phyloP scores from a whole-genome alignment of 2,113 vertebrate species.

The Callipepla squamata region DNA sequence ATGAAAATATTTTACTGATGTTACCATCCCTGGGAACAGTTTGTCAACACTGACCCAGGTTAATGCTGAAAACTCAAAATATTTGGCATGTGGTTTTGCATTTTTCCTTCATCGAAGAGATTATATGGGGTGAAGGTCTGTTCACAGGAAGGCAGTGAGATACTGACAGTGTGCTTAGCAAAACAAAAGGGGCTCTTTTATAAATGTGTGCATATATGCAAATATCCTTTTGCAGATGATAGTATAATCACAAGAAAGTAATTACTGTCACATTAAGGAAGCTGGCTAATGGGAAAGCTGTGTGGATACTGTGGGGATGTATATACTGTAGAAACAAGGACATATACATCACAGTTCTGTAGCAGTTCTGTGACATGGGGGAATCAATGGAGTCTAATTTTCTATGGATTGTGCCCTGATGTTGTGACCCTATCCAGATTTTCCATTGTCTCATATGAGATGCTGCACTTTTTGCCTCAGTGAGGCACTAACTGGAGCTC shows the following conservation, averaged over 20 bases:
- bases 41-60: slow-evolving; percentile 58
- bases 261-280: not conserved
- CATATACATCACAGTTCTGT: not conserved
- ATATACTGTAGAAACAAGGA: not conserved
- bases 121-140: not conserved
- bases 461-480: not conserved
- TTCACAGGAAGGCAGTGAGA: not conserved
- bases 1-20: slow-evolving; percentile 72
- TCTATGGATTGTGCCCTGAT: slow-evolving; percentile 44
- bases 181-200: not conserved
- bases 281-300: not conserved
- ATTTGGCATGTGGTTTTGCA: slow-evolving; percentile 8
- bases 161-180: not conserved
- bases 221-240: not conserved
- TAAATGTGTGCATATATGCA: not conserved
- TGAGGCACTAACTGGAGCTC: not conserved
- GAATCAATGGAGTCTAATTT: slow-evolving; percentile 39
- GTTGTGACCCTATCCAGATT: slow-evolving; percentile 12
- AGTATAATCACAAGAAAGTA: not conserved
- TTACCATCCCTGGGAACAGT: slow-evolving; percentile 61
- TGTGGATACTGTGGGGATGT: not conserved
- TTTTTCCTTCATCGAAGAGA: slow-evolving; percentile 9
- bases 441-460: slow-evolving; percentile 12
- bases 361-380: not conserved
- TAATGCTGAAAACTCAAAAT: slow-evolving; percentile 48